These are phyloP conservation scores for Scopus umbretta DNA, from an alignment of 2,113 vertebrate genomes.

Conservation along the genomic window DNA sequence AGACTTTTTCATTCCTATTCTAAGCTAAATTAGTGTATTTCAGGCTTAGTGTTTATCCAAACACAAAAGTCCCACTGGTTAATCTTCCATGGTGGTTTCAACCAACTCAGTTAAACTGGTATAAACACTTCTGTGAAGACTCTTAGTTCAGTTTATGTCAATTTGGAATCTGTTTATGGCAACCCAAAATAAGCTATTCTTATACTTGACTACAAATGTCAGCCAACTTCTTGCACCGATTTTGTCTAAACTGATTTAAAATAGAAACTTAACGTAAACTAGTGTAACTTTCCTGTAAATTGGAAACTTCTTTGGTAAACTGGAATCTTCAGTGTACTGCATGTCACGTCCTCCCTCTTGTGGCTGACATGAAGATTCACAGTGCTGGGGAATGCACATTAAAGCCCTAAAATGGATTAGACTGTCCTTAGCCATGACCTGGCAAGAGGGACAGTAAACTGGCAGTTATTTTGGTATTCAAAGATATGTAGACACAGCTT, in stretches of 20 bases:
- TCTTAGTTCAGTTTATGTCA: slow-evolving; percentile 13
- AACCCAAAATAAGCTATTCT: slow-evolving; percentile 6
- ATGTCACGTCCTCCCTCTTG: slow-evolving; percentile 37
- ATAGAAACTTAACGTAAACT: background rate
- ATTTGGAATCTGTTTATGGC: slow-evolving; percentile 29
- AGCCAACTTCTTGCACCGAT: slow-evolving; percentile 12
- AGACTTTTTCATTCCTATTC: background rate
- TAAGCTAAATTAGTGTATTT: background rate
- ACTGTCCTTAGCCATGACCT: background rate
- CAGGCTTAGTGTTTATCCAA: slow-evolving; percentile 12
- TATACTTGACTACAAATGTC: background rate
- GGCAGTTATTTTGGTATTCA: background rate
- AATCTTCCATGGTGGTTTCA: background rate
- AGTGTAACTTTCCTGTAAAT: background rate
- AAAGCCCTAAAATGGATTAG: background rate
- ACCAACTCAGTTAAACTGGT: background rate
- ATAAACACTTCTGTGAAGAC: slow-evolving; percentile 5
- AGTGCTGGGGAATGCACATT: background rate
- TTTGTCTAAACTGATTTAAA: background rate
- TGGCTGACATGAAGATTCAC: background rate
- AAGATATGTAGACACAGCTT: background rate
- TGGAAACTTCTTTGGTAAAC: background rate
- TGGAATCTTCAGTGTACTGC: background rate
- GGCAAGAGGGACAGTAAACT: background rate
- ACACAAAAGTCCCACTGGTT: background rate